Base-by-base conservation (phyloP, 2,113 vertebrate genomes). In the Talpa occidentalis region DNA sequence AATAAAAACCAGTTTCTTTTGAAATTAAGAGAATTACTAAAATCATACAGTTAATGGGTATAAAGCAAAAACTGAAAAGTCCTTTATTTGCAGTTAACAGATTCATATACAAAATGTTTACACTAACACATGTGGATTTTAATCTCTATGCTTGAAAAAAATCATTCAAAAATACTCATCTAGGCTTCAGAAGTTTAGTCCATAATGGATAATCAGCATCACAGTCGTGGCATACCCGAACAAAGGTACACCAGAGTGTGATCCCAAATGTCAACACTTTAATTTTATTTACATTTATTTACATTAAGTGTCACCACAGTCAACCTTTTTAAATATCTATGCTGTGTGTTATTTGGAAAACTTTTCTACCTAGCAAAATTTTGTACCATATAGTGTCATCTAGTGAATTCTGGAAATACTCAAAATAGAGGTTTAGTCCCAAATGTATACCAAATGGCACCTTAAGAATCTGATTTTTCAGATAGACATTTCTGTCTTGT, bases 1-100 rank as follows among this genome's bases (percentile, higher is more conserved):
- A 97, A 98, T 52, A 98, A 98, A 97, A 96, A 95, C 32, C 87
- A 96, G 37, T 90, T 93, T 93, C 40, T 49, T 93, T 60, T 96
- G 37, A 92, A 97, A 96, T 96, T 88, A 74, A 94, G 42, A 87
- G 28, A 94, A 93, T 83, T 85, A 95, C 12, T 60, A 56, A 66
- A 95, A 83, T 74, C 0, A 37, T 52, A 92, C 10, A 66, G 11
- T 44, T 94, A 47, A 15, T 87, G 3, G 67, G 17, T 83, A 83
- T 66, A 88, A 91, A 82, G 32, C 19, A 78, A 88, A 91, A 79
- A 93, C 0, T 19, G 35, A 89, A 84, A 93, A 3, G 6, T 21
- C 40, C 6, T 88, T 92, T 37, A 83, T 40, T 10, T 32, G 10
- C 54, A 90, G 59, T 85, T 49, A 59, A 88, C 56, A 44, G 40